Evolutionary conservation across 1,140 invertebrate genomes (phyloP).

Genomic region (Lepidurus arcticus): DNA sequence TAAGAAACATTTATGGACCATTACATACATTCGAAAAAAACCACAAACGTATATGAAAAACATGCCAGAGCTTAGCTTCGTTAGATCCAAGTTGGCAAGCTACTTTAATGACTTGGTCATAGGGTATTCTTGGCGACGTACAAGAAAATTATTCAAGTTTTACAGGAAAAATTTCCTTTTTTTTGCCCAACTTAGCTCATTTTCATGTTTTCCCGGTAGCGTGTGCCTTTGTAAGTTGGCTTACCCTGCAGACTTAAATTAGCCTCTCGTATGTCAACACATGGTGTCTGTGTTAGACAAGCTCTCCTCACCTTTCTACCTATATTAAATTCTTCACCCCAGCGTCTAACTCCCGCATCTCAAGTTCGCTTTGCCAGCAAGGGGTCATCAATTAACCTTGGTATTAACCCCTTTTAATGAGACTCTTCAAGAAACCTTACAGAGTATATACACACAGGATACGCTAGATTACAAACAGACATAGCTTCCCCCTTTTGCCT

Average conservation of each 20-base stretch:
- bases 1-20: slow-evolving; percentile 10
- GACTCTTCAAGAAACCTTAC: not conserved
- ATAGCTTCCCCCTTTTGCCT: not conserved
- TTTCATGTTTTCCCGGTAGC: not conserved
- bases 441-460: not conserved
- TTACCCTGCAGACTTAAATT: not conserved
- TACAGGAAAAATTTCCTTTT: too few relatives aligned
- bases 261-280: slow-evolving; percentile 14
- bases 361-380: not conserved
- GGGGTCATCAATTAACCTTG: slow-evolving; percentile 13
- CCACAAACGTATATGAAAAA: too few relatives aligned
- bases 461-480: not conserved
- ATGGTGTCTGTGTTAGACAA: slow-evolving; percentile 15
- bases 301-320: not conserved
- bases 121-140: not conserved
- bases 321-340: not conserved
- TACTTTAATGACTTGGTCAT: not conserved
- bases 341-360: not conserved
- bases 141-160: too few relatives aligned
- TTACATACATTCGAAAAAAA: slow-evolving; percentile 11
- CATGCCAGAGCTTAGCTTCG: too few relatives aligned
- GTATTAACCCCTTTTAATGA: not conserved
- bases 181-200: not conserved
- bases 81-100: not conserved
- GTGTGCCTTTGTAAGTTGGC: not conserved